Conservation (phyloP, 2,888 invertebrate species). For the Chymomyza amoena region DNA sequence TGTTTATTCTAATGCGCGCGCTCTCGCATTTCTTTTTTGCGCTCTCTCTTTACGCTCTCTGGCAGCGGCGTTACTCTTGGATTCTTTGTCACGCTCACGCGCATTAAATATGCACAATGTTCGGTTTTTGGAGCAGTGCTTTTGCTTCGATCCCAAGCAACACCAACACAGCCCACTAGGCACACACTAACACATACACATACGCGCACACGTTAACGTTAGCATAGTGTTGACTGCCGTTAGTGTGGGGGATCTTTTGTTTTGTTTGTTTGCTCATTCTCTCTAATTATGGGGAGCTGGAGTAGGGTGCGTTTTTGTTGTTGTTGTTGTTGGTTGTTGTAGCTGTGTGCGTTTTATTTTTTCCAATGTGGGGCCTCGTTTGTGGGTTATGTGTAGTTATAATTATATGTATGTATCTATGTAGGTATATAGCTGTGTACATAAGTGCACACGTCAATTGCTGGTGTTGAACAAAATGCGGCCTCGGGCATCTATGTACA, state of each 20-base stretch:
- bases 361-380: constrained; percentile 4
- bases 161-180: constrained; percentile 9
- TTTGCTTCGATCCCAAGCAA: constrained; percentile 45
- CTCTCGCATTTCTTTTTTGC: neutral
- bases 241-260: constrained; percentile 56
- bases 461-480: neutral
- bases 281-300: constrained; percentile 31
- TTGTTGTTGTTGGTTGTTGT: neutral
- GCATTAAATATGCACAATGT: constrained; percentile 46
- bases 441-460: neutral
- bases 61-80: neutral
- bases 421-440: neutral
- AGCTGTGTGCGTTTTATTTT: constrained; percentile 2
- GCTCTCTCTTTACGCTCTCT: neutral
- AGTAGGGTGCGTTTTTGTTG: constrained; percentile 32
- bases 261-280: constrained; percentile 33
- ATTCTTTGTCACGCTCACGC: constrained; percentile 44
- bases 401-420: constrained; percentile 22
- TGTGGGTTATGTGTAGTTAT: constrained; percentile 29
- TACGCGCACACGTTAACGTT: constrained; percentile 1
- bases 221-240: constrained; percentile 15
- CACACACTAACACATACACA: constrained; percentile 3
- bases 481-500: neutral
- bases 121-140: constrained; percentile 45
- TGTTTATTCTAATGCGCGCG: neutral